A percentile compares a stretch with the other conserved stretches of the same genome.
phyloP scores from a whole-genome alignment of 2,797 vertebrate species.

The Micrastur ruficollis region DNA sequence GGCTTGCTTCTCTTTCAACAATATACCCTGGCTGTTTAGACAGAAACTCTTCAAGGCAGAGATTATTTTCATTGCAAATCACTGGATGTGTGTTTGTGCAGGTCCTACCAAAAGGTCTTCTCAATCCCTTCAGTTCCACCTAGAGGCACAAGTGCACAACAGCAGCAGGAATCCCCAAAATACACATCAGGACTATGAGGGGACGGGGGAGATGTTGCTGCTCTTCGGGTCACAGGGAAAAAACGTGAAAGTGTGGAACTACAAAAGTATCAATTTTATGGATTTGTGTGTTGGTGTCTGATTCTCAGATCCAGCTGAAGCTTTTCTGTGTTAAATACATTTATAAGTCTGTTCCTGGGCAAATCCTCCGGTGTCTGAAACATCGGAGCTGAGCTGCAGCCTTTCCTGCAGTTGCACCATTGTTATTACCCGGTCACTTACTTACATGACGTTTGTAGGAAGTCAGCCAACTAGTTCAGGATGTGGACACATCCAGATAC shows the following conservation, averaged over 20 bases:
- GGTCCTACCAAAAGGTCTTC: neutral
- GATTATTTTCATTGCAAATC: neutral
- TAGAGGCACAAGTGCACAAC: conserved; percentile 26
- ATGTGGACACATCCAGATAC: neutral
- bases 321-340: neutral
- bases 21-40: neutral
- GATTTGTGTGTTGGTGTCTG: neutral
- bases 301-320: neutral
- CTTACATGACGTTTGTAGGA: neutral
- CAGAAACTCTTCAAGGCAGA: neutral
- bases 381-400: neutral
- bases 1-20: neutral
- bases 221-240: neutral
- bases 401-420: neutral
- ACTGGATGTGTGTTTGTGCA: neutral
- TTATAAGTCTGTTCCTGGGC: neutral
- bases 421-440: accelerated
- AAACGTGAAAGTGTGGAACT: neutral
- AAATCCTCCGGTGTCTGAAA: neutral
- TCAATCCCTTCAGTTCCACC: conserved; percentile 41
- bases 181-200: neutral
- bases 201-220: neutral
- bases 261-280: neutral
- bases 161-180: neutral
- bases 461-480: neutral